phyloP scores from a whole-genome alignment of 2,888 invertebrate species.

The Lydus trimaculatus region DNA sequence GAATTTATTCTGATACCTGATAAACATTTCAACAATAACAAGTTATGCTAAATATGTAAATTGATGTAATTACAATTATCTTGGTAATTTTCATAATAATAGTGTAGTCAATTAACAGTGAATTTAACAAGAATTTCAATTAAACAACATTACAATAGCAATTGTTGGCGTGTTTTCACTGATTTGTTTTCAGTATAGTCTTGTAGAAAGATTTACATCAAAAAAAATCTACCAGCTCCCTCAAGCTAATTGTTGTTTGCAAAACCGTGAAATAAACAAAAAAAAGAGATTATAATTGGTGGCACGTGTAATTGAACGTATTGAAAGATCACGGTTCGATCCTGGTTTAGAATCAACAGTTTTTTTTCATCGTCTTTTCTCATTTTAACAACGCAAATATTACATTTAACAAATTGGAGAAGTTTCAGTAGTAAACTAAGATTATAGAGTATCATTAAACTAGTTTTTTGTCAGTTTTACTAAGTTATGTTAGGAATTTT shows the following conservation, averaged over 20 bases:
- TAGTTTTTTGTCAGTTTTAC: conserved; percentile 46
- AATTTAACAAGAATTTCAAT: too few relatives aligned
- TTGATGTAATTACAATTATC: neutral
- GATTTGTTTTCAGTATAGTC: too few relatives aligned
- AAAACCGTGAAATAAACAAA: too few relatives aligned
- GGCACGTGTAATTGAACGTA: too few relatives aligned
- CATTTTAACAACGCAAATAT: conserved; percentile 47
- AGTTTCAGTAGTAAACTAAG: conserved; percentile 45
- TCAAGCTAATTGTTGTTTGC: too few relatives aligned
- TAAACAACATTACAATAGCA: neutral
- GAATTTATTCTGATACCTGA: conserved; percentile 26
- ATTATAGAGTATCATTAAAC: conserved; percentile 39
- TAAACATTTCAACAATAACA: neutral
- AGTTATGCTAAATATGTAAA: neutral
- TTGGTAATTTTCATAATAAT: neutral
- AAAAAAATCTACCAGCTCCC: too few relatives aligned
- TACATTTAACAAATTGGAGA: conserved; percentile 39
- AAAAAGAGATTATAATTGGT: too few relatives aligned
- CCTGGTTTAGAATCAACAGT: too few relatives aligned
- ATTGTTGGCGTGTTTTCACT: neutral
- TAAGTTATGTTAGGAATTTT: conserved; percentile 50
- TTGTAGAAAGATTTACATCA: too few relatives aligned
- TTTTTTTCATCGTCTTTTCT: too few relatives aligned
- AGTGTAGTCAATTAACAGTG: neutral
- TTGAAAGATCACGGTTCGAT: too few relatives aligned